Percentiles rank a stretch among this genome's conserved stretches.
Conservation (phyloP, 30 jellyfish, hydroid and myxozoan species). For the Hydra vulgaris region DNA sequence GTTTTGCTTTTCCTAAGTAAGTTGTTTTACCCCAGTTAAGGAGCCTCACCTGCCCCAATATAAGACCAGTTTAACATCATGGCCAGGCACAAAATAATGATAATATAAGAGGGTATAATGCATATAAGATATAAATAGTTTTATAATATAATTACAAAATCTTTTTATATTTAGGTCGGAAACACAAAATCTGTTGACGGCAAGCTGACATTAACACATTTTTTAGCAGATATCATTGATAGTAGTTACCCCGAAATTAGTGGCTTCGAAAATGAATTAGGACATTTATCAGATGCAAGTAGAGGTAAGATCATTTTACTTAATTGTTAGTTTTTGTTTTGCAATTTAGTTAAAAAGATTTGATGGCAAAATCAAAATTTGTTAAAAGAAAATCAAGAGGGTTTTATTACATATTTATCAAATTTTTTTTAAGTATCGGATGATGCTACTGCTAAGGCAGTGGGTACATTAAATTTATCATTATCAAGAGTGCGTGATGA, state of each 20-base stretch:
- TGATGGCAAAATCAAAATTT: too few relatives aligned
- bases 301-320: conserved; percentile 36
- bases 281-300: conserved; percentile 69
- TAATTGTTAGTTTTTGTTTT: neutral
- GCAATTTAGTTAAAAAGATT: too few relatives aligned
- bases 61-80: too few relatives aligned
- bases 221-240: conserved; percentile 67
- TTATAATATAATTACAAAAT: too few relatives aligned
- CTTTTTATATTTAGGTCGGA: conserved; percentile 59
- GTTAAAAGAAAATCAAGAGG: neutral
- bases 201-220: conserved; percentile 76
- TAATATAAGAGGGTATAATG: too few relatives aligned
- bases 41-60: too few relatives aligned
- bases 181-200: conserved; percentile 89
- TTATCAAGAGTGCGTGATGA: conserved; percentile 65
- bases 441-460: conserved; percentile 55
- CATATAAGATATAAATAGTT: too few relatives aligned
- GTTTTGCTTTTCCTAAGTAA: too few relatives aligned
- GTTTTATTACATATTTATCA: neutral
- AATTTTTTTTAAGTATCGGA: conserved; percentile 45
- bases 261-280: conserved; percentile 80
- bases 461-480: conserved; percentile 41
- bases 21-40: too few relatives aligned
- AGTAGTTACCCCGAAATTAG: conserved; percentile 49
- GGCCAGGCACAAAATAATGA: too few relatives aligned